Evolutionary conservation across 2,797 vertebrate genomes (phyloP), one percentile per base, ranked within the genome.

Genomic region (Phyllotis vaccarum): DNA sequence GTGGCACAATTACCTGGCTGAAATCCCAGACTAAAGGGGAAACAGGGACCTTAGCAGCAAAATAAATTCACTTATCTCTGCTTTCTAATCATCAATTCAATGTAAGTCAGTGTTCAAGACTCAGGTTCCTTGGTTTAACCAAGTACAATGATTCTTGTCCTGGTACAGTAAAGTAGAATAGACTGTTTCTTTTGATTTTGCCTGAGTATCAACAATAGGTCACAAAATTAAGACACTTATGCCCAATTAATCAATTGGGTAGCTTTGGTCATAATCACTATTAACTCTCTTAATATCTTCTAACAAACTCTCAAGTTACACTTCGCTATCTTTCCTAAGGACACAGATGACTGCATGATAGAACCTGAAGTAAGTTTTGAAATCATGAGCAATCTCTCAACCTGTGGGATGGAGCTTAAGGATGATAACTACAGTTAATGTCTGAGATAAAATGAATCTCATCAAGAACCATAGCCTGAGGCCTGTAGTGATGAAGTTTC

Each of bases 241-340:
- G 99, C 99, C 98, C 99, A 99, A 96, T 99, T 99, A 92, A 99
- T 99, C 99, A 99, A 98, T 98, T 99, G 99, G 99, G 60, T 68
- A 2, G 1, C 21, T 66, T 85, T 86, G 21, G 34, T 99, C 99
- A 99, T 99, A 98, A 99, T 31, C n/a, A 40, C 37, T 99, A 98
- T 99, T 99, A 98, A 99, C 99, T 99, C 99, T 99, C 98, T 99
- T 99, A 46, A 99, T 99, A 96, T 99, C 99, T 98, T 99, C 99
- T 96, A 99, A 99, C 78, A 99, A 98, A 96, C 99, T 99, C 98
- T 99, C 99, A 98, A 99, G 98, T 95, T 99, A 99, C 0, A 99
- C 99, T 96, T 99, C 99, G 3, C 99, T 99, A 74, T 17, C 40
- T 43, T 75, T n/a, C 43, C 19, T 31, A 31, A 6, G 97, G 1